Percentiles rank a stretch among this genome's conserved stretches.
These are phyloP conservation scores for Ormyrus rosae DNA, from an alignment of 2,888 invertebrate genomes.

Conservation along the genomic window DNA sequence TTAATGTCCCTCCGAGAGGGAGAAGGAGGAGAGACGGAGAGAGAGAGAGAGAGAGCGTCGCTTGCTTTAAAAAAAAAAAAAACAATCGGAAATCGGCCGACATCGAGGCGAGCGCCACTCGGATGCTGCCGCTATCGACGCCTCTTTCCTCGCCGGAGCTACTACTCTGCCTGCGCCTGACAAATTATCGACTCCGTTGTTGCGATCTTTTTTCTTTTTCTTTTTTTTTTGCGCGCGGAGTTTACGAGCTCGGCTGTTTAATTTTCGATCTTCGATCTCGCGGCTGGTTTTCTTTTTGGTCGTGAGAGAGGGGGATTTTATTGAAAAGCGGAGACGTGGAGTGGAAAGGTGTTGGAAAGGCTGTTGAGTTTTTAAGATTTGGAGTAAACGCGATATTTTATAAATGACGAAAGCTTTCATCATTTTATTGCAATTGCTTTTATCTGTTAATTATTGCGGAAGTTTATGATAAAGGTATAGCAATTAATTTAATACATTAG, in stretches of 20 bases:
- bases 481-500: too few relatives aligned
- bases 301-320: too few relatives aligned
- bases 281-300: neutral
- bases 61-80: slow-evolving; percentile 58
- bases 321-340: neutral
- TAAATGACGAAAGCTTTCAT: too few relatives aligned
- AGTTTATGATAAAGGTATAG: too few relatives aligned
- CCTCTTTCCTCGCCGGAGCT: slow-evolving; percentile 1
- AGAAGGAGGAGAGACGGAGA: slow-evolving; percentile 20
- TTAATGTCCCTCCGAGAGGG: slow-evolving; percentile 66
- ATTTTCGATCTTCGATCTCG: neutral
- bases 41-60: neutral
- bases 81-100: slow-evolving; percentile 72
- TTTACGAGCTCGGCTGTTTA: neutral
- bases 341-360: neutral
- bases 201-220: neutral
- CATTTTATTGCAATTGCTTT: too few relatives aligned
- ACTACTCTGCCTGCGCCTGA: slow-evolving; percentile 25
- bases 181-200: slow-evolving; percentile 46
- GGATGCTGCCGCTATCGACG: slow-evolving; percentile 43
- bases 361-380: neutral
- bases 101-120: slow-evolving; percentile 61
- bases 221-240: neutral
- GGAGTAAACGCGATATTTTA: too few relatives aligned
- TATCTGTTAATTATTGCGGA: too few relatives aligned